A percentile compares a stretch with the other conserved stretches of the same genome.
Conservation (phyloP, 2,797 vertebrate species). For the Silurus aristotelis region DNA sequence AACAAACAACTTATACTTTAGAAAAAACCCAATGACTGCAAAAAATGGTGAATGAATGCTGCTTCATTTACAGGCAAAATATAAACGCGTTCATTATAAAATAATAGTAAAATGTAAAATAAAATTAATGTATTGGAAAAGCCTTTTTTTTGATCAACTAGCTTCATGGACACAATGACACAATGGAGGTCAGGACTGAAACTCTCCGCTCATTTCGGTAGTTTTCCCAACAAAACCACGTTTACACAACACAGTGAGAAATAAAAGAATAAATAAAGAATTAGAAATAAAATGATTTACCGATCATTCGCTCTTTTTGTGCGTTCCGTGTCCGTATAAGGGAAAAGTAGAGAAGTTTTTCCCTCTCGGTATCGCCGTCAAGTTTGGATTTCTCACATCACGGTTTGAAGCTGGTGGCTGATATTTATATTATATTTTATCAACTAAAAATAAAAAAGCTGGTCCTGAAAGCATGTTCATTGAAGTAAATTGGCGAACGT, state of each 20-base stretch:
- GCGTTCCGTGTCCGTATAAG: neutral
- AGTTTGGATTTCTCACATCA: neutral
- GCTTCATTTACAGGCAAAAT: neutral
- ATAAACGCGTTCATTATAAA: neutral
- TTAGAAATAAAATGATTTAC: conserved; percentile 21
- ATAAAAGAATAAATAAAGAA: neutral
- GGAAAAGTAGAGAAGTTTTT: neutral
- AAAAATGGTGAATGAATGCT: neutral
- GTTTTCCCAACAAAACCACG: neutral
- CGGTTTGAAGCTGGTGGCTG: neutral
- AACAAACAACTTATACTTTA: neutral
- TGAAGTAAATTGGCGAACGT: no score
- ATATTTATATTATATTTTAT: no score
- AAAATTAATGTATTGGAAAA: neutral
- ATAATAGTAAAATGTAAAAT: neutral
- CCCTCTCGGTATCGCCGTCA: neutral
- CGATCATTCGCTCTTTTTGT: conserved; percentile 39
- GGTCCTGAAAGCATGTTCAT: neutral
- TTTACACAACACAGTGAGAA: neutral
- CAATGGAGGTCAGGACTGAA: neutral
- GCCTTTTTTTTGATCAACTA: neutral
- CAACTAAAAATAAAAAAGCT: neutral
- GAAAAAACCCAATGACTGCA: neutral
- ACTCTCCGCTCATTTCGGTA: neutral
- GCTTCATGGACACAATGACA: neutral